Conservation (phyloP, 2,797 vertebrate genomes). For the Diceros bicornis region DNA sequence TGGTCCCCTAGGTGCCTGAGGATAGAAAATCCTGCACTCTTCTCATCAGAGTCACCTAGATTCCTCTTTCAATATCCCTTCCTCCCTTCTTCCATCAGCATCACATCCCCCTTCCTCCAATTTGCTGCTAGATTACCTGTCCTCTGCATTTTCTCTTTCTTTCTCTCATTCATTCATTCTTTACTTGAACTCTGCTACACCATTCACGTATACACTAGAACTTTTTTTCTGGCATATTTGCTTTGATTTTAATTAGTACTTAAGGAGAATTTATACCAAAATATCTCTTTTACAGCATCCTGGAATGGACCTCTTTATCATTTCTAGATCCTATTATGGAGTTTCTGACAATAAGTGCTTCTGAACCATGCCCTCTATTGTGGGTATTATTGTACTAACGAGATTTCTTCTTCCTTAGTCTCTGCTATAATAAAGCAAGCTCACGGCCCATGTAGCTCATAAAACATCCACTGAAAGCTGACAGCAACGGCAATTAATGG, state of each 20-base stretch:
- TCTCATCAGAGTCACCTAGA: background rate
- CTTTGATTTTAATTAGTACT: slow-evolving; percentile 27
- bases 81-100: background rate
- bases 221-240: background rate
- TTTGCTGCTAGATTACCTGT: background rate
- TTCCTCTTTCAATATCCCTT: background rate
- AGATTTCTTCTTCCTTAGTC: slow-evolving; percentile 24
- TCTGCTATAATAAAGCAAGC: slow-evolving; percentile 62
- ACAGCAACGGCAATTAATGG: slow-evolving; percentile 47
- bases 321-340: slow-evolving; percentile 34
- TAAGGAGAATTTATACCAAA: slow-evolving; percentile 33
- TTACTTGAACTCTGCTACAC: background rate
- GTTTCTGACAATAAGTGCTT: slow-evolving; percentile 39
- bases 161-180: background rate
- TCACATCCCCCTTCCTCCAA: background rate
- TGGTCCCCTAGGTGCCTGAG: background rate
- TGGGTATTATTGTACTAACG: slow-evolving; percentile 29
- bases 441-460: background rate
- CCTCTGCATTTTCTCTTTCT: background rate
- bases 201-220: background rate
- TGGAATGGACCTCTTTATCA: slow-evolving; percentile 44
- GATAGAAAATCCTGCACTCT: background rate
- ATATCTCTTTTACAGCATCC: slow-evolving; percentile 20
- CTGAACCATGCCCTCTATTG: slow-evolving; percentile 50
- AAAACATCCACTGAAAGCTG: slow-evolving; percentile 45